These are phyloP conservation scores for Blastobasis adustella DNA, from an alignment of 2,888 invertebrate species.

Conservation along the genomic window DNA sequence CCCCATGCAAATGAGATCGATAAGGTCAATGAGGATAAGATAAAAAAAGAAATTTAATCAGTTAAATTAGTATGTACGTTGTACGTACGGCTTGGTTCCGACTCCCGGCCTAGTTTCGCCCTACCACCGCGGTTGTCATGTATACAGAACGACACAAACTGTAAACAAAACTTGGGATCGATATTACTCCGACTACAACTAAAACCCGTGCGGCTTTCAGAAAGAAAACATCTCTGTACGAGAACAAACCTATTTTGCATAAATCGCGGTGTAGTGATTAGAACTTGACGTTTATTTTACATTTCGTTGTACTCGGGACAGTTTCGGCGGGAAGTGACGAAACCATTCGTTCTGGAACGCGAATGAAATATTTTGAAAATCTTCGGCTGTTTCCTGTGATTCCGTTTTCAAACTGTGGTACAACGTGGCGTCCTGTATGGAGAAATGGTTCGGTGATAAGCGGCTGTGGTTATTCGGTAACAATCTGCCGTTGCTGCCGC, in stretches of 20 bases:
- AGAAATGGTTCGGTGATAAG: conserved; percentile 95
- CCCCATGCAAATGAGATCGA: no score
- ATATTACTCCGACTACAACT: conserved; percentile 48
- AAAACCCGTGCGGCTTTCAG: conserved; percentile 49
- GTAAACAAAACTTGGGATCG: conserved; percentile 68
- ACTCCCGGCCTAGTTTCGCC: conserved; percentile 39
- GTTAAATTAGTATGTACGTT: background rate
- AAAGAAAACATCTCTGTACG: conserved; percentile 32
- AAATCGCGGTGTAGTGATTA: no score
- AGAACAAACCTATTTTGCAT: conserved; percentile 1
- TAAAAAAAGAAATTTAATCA: no score
- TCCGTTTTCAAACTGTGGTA: conserved; percentile 55
- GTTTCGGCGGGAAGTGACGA: conserved; percentile 51
- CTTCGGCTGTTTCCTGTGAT: conserved; percentile 28
- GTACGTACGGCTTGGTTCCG: background rate
- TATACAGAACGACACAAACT: conserved; percentile 62
- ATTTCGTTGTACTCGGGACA: conserved; percentile 6
- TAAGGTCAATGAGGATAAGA: no score
- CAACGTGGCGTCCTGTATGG: conserved; percentile 81
- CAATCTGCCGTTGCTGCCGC: conserved; percentile 88
- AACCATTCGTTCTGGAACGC: conserved; percentile 36
- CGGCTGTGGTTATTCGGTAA: conserved; percentile 93
- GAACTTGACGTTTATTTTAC: no score
- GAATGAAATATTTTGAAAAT: conserved; percentile 49
- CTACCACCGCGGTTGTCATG: conserved; percentile 68